phyloP scores from a whole-genome alignment of 2,888 invertebrate genomes.

The Dynastes tityus region DNA sequence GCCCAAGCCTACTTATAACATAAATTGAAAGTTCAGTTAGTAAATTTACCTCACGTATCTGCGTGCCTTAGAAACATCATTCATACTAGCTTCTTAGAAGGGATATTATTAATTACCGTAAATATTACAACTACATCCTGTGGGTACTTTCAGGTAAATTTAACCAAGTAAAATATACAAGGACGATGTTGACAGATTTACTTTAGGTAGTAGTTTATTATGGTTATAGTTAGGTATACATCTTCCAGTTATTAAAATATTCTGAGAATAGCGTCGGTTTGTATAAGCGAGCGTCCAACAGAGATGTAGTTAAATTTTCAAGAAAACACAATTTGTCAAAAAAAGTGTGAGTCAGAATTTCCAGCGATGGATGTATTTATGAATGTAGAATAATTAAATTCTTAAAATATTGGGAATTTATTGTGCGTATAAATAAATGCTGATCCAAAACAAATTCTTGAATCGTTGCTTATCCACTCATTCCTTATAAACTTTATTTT shows the following conservation, averaged over 20 bases:
- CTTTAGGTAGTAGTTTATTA: conserved; percentile 4
- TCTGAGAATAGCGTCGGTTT: not conserved
- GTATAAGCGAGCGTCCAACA: not conserved
- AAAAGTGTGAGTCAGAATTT: too few relatives aligned
- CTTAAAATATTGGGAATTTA: too few relatives aligned
- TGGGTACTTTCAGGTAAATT: not conserved
- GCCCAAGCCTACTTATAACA: not conserved
- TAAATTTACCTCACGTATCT: not conserved
- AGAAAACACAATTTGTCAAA: too few relatives aligned
- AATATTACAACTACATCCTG: conserved; percentile 1
- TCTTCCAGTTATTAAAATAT: not conserved
- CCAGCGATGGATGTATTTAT: too few relatives aligned
- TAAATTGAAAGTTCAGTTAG: not conserved
- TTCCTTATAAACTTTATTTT: too few relatives aligned
- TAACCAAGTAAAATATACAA: conserved; percentile 16
- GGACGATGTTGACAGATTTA: not conserved
- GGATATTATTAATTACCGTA: not conserved
- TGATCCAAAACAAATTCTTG: too few relatives aligned
- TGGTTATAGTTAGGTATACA: not conserved
- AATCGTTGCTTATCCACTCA: too few relatives aligned
- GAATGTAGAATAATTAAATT: too few relatives aligned
- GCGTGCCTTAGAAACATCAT: not conserved
- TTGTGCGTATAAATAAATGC: too few relatives aligned
- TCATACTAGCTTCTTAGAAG: not conserved
- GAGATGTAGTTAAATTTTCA: too few relatives aligned